Evolutionary conservation across 2,113 vertebrate genomes (phyloP), one percentile per base, ranked within the genome.

Genomic region (Melanotaenia duboulayi): DNA sequence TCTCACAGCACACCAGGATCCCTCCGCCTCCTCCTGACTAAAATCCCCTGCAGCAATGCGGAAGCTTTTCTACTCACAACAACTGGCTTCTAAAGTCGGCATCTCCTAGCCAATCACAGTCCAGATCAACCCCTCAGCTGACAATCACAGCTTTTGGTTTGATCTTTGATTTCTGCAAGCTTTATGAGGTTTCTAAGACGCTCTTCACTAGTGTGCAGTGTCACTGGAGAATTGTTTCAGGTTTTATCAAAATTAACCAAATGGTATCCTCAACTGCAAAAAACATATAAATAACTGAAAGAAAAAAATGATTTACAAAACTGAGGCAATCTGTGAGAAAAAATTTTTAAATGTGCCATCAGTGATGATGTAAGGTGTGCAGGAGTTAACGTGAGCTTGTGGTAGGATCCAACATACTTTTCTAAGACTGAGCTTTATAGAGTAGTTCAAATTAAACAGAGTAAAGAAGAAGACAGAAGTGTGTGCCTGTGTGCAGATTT

Each of bases 281-380:
- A 55, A 63, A 62, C 37, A 14, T 49, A 12, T 9, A 59, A 5
- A 76, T 24, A 68, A 70, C 9, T 32, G 19, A 59, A 52, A 49
- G 61, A 58, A 64, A 22, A 0, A 68, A 63, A 49, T 62, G 57
- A 77, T n/a, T 32, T 11, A 63, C 4, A 59, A 76, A 62, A 56
- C 49, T 16, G 69, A 78, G 44, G n/a, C n/a, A n/a, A 65, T 67
- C 55, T 74, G 65, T 61, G 59, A 69, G 70, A 83, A 63, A 80
- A 55, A 79, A 75, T 80, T n/a, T n/a, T n/a, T 20, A 76, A 76
- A 79, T 48, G 54, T 77, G 75, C 85, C 88, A 84, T 78, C 66
- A 66, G 68, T 68, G 83, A 86, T 93, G 89, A 93, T 92, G 87
- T 91, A 93, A 91, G 71, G 37, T 83, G 83, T 86, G 90, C 86